These are phyloP conservation scores for Trichonephila clavipes DNA, from an alignment of 1,140 invertebrate genomes.

Conservation along the genomic window DNA sequence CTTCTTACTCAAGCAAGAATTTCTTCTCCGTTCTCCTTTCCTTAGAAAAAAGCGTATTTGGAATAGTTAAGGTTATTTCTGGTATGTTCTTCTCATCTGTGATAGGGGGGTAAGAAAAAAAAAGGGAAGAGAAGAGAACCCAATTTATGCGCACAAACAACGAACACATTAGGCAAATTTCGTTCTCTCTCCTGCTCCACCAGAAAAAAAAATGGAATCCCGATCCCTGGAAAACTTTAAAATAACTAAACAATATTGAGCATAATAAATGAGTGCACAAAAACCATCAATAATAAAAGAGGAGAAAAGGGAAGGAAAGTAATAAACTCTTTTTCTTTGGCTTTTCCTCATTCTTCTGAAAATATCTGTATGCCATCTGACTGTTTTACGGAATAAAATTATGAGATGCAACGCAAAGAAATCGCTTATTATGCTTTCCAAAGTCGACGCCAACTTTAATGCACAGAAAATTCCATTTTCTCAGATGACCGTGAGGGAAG, in stretches of 20 bases:
- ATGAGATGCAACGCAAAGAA: slow-evolving; percentile 57
- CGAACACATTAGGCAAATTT: slow-evolving; percentile 75
- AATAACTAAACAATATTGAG: slow-evolving; percentile 76
- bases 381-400: slow-evolving; percentile 65
- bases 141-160: slow-evolving; percentile 74
- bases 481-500: slow-evolving; percentile 60
- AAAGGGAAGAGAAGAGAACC: not conserved
- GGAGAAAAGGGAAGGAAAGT: slow-evolving; percentile 62
- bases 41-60: slow-evolving; percentile 39
- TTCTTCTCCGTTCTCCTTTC: slow-evolving; percentile 40
- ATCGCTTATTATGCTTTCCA: slow-evolving; percentile 71
- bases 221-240: slow-evolving; percentile 64
- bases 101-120: not conserved
- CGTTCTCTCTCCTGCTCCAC: slow-evolving; percentile 20
- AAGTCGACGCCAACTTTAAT: slow-evolving; percentile 62
- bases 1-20: slow-evolving; percentile 55
- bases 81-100: slow-evolving; percentile 50
- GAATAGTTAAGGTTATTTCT: slow-evolving; percentile 65
- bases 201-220: slow-evolving; percentile 26
- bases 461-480: slow-evolving; percentile 74
- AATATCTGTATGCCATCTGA: slow-evolving; percentile 56
- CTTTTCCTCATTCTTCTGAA: slow-evolving; percentile 55
- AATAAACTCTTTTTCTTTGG: slow-evolving; percentile 66
- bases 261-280: slow-evolving; percentile 74
- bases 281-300: slow-evolving; percentile 75